These are phyloP conservation scores for Episyrphus balteatus DNA, from an alignment of 1,140 invertebrate genomes.

Conservation along the genomic window DNA sequence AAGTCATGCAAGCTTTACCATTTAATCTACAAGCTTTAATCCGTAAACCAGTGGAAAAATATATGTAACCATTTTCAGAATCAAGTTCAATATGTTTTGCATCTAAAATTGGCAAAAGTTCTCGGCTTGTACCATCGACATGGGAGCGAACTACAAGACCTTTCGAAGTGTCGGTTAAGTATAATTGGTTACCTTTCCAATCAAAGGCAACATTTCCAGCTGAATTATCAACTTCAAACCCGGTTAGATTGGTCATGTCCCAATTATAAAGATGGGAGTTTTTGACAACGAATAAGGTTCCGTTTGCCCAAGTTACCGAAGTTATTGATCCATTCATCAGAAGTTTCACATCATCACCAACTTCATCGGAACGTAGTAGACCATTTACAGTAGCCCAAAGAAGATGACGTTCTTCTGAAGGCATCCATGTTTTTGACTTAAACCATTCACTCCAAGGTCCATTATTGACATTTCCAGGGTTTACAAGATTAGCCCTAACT, in stretches of 20 bases:
- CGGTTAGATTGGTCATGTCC: background rate
- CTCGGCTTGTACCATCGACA: constrained; percentile 13
- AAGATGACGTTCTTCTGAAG: constrained; percentile 25
- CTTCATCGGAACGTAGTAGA: constrained; percentile 36
- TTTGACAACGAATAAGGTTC: too few species aligned
- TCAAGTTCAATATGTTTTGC: constrained; percentile 68
- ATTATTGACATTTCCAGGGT: constrained; percentile 58
- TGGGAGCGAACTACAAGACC: constrained; percentile 17
- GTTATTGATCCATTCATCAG: constrained; percentile 10
- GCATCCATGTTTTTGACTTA: constrained; percentile 51
- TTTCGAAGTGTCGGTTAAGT: constrained; percentile 55
- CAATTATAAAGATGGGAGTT: too few species aligned
- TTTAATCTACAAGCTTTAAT: constrained; percentile 69
- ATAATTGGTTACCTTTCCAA: constrained; percentile 77
- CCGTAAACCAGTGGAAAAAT: constrained; percentile 76
- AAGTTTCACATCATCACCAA: constrained; percentile 20
- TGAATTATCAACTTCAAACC: constrained; percentile 51
- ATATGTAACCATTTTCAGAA: constrained; percentile 66
- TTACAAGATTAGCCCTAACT: constrained; percentile 35
- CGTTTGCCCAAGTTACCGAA: background rate
- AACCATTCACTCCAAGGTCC: constrained; percentile 72
- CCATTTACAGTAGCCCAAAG: constrained; percentile 63
- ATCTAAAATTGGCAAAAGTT: constrained; percentile 22
- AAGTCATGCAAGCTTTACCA: constrained; percentile 47
- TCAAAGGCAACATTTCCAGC: constrained; percentile 74